These are phyloP conservation scores for Diplodus sargus DNA, from an alignment of 2,797 vertebrate species.

Conservation along the genomic window DNA sequence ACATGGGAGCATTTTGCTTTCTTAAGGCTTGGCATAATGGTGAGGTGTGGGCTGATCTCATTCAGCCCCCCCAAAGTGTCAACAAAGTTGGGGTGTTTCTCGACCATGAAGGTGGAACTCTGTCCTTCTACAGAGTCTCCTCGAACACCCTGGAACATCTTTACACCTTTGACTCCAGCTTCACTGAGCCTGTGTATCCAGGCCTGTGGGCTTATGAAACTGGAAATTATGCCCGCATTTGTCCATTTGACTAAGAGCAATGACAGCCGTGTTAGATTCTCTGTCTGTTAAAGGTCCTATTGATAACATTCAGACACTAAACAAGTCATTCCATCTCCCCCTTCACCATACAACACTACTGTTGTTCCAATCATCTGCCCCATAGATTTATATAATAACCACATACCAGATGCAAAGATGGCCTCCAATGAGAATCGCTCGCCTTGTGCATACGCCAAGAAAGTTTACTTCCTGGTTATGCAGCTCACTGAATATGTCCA, in stretches of 20 bases:
- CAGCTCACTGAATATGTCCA: no score
- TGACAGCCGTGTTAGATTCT: neutral
- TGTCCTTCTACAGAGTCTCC: neutral
- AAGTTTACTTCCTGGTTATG: no score
- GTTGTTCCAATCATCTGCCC: no score
- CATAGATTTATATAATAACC: no score
- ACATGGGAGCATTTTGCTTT: no score
- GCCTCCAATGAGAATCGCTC: no score
- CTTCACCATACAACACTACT: no score
- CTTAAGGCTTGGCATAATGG: neutral
- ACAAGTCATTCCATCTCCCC: no score
- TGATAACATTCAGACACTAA: no score
- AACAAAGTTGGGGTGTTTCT: conserved; percentile 22
- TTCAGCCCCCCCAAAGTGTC: neutral
- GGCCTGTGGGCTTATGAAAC: neutral
- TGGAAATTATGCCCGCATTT: neutral
- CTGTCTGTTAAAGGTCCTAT: neutral
- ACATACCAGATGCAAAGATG: no score
- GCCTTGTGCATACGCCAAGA: no score
- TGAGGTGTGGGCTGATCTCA: accelerated
- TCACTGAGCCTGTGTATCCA: conserved; percentile 37
- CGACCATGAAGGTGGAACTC: conserved; percentile 25
- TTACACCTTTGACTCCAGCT: neutral
- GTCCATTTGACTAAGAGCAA: neutral
- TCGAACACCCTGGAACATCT: neutral